Percentiles rank a stretch among this genome's conserved stretches.
phyloP scores from a whole-genome alignment of 1,140 invertebrate species.

The Spodoptera litura region DNA sequence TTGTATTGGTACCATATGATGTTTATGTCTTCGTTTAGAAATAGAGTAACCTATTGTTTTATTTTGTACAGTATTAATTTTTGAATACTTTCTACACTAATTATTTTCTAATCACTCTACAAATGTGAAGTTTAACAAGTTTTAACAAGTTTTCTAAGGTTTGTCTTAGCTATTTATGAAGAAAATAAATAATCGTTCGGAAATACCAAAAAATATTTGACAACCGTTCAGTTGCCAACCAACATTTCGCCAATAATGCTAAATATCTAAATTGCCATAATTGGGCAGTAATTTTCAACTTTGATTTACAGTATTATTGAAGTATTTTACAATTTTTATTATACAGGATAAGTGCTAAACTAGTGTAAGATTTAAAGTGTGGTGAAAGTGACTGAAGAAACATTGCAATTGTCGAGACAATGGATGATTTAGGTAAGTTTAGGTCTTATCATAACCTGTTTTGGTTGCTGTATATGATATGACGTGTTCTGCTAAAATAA shows the following conservation, averaged over 20 bases:
- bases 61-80: background rate
- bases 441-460: conserved; percentile 81
- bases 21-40: background rate
- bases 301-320: conserved; percentile 62
- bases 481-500: conserved; percentile 69
- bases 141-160: background rate
- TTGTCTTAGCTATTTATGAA: background rate
- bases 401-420: conserved; percentile 50
- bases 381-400: conserved; percentile 34
- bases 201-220: conserved; percentile 49
- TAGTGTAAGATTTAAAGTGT: conserved; percentile 38
- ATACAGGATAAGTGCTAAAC: conserved; percentile 7
- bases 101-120: no score
- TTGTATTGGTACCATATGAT: background rate
- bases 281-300: conserved; percentile 67
- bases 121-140: background rate
- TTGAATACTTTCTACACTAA: background rate
- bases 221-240: conserved; percentile 64
- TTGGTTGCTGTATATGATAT: conserved; percentile 60
- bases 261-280: conserved; percentile 62
- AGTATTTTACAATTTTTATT: conserved; percentile 55
- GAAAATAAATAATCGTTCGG: conserved; percentile 5
- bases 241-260: conserved; percentile 53
- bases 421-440: conserved; percentile 82
- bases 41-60: background rate